These are phyloP conservation scores for Sitobion miscanthi DNA, from an alignment of 1,140 invertebrate genomes.

Conservation along the genomic window DNA sequence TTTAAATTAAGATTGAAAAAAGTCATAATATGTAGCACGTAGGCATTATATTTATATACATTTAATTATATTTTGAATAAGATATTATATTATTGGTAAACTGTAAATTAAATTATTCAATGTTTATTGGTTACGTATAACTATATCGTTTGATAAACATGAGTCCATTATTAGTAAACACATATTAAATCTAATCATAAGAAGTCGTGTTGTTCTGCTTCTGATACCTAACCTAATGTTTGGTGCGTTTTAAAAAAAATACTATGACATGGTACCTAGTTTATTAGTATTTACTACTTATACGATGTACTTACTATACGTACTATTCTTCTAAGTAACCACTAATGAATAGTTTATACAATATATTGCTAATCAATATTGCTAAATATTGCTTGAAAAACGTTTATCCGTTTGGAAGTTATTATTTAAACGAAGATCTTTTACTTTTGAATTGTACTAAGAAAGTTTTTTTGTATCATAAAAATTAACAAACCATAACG, in stretches of 20 bases:
- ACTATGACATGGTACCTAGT: too few relatives aligned
- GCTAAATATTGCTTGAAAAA: background rate
- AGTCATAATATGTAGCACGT: too few relatives aligned
- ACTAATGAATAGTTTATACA: too few relatives aligned
- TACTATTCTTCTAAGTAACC: too few relatives aligned
- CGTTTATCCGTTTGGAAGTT: background rate
- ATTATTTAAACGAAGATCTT: constrained; percentile 5
- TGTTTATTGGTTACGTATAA: background rate
- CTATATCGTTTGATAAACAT: too few relatives aligned
- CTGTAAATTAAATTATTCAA: background rate
- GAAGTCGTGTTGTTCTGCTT: background rate
- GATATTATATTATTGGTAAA: background rate
- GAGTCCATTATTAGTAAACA: too few relatives aligned
- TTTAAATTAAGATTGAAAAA: background rate
- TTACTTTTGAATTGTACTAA: constrained; percentile 13
- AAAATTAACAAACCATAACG: constrained; percentile 56
- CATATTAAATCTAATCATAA: background rate
- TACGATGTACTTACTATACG: background rate
- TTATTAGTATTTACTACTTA: background rate
- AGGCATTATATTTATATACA: background rate
- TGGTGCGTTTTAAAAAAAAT: too few relatives aligned
- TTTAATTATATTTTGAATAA: background rate
- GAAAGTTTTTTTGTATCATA: constrained; percentile 50
- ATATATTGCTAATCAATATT: too few relatives aligned
- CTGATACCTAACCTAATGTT: too few relatives aligned